Evolutionary conservation across 2,888 invertebrate genomes (phyloP).

Genomic region (Lumbricus terrestris): DNA sequence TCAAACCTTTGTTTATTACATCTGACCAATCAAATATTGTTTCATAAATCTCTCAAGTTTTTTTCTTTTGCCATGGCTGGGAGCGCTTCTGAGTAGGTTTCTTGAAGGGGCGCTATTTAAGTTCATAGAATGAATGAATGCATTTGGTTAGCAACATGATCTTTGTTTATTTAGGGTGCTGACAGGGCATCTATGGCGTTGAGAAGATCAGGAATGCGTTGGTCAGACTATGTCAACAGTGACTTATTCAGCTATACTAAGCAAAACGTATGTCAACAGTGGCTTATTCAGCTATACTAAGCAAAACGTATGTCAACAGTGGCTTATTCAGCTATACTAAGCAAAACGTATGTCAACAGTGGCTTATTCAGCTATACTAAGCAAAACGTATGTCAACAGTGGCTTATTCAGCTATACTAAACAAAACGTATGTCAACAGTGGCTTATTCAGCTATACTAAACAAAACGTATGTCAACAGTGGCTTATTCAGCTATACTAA

Average conservation of each 20-base stretch:
- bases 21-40: no score
- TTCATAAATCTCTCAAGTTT: no score
- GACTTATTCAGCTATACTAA: slow-evolving; percentile 4
- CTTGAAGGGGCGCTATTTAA: no score
- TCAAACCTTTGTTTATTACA: no score
- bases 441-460: slow-evolving; percentile 8
- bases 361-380: slow-evolving; percentile 8
- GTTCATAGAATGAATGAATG: no score
- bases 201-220: not conserved
- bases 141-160: not conserved
- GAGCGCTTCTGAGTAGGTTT: no score
- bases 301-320: not conserved
- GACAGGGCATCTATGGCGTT: not conserved
- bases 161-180: not conserved
- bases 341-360: not conserved
- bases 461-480: not conserved
- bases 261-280: not conserved
- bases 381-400: not conserved
- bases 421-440: not conserved
- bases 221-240: not conserved
- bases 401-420: slow-evolving; percentile 8
- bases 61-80: no score
- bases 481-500: slow-evolving; percentile 8
- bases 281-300: slow-evolving; percentile 8
- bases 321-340: slow-evolving; percentile 8